Evolutionary conservation across 2,888 invertebrate species (phyloP), one percentile per base, ranked within the genome.

Genomic region (Phyto melanocephala): DNA sequence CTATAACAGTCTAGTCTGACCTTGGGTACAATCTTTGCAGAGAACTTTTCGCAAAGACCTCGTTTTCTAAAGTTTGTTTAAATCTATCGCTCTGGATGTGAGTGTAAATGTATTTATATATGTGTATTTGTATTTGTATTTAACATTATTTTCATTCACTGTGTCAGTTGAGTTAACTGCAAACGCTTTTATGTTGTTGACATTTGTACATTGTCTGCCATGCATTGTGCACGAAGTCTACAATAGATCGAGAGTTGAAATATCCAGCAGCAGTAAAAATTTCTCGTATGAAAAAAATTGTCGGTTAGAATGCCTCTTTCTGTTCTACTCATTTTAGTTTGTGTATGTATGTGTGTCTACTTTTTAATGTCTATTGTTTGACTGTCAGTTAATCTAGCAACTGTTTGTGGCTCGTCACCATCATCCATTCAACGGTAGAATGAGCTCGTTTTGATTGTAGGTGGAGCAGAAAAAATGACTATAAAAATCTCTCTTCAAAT

Each of bases 131-230:
- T 58, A 6, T 75, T 22, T 52, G 42, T 37, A 45, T 70, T 70
- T 77, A 45, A 77, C 42, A 68, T 71, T 82, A 79, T 82, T 79
- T 79, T 79, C 75, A 82, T 82, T 82, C 79, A 82, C 71, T 79
- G 82, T 82, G 82, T 82, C 82, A 82, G 82, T 82, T 82, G 79
- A 82, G 82, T 79, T 79, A 82, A 82, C 82, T 82, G 82, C 79
- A 75, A 82, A 79, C 71, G 82, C 79, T 82, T 82, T 82, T 82
- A 81, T 81, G 74, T 70, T 80, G 87, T 87, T 88, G 88, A 88
- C 88, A 88, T 88, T 87, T 86, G 86, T 84, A 86, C 87, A 86
- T 86, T 87, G 87, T 87, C 87, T 87, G 88, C 85, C 87, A 86
- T 85, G 87, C 86, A 87, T 85, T 84, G 86, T 86, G 85, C 84